Evolutionary conservation across 2,113 vertebrate genomes (phyloP).

Genomic region (Lophura nycthemera): DNA sequence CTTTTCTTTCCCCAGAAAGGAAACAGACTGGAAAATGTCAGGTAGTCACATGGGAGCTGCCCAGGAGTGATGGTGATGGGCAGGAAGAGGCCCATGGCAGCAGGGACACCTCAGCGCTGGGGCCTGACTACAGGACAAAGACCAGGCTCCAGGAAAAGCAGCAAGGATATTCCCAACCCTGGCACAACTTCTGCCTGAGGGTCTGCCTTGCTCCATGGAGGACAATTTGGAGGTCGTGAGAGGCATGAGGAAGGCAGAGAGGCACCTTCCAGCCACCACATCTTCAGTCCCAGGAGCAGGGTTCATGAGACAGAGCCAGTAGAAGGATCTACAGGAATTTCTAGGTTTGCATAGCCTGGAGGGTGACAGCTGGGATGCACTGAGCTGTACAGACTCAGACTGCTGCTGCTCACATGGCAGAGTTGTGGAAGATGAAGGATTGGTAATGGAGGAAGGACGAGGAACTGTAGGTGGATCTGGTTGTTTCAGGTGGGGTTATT

Average conservation of each 20-base stretch:
- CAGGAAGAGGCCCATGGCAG: background rate
- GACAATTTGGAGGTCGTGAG: background rate
- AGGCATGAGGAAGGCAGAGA: background rate
- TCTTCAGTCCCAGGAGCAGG: background rate
- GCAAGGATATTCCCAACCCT: accelerated
- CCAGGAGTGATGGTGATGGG: background rate
- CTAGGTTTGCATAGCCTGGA: background rate
- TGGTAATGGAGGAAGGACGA: background rate
- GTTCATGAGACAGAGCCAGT: background rate
- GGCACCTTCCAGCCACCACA: background rate
- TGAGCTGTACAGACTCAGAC: background rate
- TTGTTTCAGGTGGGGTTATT: background rate
- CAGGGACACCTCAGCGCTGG: accelerated
- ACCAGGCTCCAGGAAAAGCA: background rate
- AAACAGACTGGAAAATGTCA: conserved; percentile 16
- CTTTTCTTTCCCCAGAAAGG: background rate
- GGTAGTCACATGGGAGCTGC: background rate
- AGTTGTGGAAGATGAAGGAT: background rate
- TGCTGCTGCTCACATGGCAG: background rate
- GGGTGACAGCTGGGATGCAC: background rate
- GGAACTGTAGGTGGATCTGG: background rate
- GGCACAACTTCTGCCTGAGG: background rate
- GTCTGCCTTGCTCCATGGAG: background rate
- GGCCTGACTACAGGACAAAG: background rate
- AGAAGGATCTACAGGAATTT: background rate